A percentile compares a stretch with the other conserved stretches of the same genome.
Conservation (phyloP, 2,888 invertebrate genomes). For the Notodonta ziczac region DNA sequence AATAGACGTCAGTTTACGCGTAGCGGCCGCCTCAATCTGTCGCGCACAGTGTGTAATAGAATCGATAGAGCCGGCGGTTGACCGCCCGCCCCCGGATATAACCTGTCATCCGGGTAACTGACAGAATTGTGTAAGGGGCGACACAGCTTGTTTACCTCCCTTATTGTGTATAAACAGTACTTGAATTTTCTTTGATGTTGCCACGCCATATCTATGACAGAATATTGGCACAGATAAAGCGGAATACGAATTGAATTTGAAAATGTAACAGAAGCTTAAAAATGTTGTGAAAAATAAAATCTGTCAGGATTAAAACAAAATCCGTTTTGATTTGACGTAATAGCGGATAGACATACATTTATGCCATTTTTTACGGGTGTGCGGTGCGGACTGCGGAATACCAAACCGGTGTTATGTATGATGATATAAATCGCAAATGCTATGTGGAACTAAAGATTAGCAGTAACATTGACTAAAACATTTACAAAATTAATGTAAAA, state of each 20-base stretch:
- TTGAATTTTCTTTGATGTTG: conserved; percentile 47
- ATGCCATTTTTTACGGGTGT: neutral
- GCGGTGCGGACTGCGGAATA: neutral
- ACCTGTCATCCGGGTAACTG: conserved; percentile 73
- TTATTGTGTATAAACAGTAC: conserved; percentile 66
- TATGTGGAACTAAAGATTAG: too few species aligned
- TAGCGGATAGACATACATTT: neutral
- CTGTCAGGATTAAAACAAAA: neutral
- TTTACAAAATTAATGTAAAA: too few species aligned
- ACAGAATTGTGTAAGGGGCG: conserved; percentile 64
- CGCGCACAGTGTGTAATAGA: conserved; percentile 72
- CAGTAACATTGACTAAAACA: too few species aligned
- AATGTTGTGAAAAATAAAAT: neutral
- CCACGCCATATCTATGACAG: conserved; percentile 37
- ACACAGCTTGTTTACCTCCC: conserved; percentile 62
- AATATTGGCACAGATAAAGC: conserved; percentile 27
- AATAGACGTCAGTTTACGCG: conserved; percentile 45
- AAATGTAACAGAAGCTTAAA: neutral
- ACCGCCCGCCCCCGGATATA: conserved; percentile 71
- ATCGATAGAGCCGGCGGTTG: conserved; percentile 70
- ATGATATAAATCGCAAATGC: too few species aligned
- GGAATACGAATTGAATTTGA: neutral
- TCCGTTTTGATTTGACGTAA: neutral
- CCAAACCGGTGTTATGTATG: neutral
- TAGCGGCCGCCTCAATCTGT: conserved; percentile 68